Evolutionary conservation across 2,113 vertebrate species (phyloP).

Genomic region (Rhinoderma darwinii): DNA sequence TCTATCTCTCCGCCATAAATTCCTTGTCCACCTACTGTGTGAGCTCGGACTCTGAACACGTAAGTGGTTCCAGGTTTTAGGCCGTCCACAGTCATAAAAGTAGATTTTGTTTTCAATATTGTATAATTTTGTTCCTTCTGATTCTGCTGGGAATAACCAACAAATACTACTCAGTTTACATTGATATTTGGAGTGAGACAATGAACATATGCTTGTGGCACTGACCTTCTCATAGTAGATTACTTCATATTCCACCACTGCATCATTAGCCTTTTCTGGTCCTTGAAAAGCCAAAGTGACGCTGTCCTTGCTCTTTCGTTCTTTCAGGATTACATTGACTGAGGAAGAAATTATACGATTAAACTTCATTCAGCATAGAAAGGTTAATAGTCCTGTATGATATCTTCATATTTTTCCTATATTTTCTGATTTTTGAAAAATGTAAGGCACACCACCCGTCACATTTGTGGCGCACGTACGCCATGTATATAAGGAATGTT

Average conservation of each 20-base stretch:
- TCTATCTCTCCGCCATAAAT: conserved; percentile 82
- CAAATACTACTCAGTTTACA: not conserved
- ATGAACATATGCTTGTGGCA: not conserved
- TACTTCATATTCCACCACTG: conserved; percentile 79
- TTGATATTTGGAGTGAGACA: not conserved
- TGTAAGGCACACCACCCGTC: too few species aligned
- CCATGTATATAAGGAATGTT: too few species aligned
- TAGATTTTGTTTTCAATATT: conserved; percentile 79
- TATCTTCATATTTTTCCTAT: too few species aligned
- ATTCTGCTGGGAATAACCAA: conserved; percentile 70
- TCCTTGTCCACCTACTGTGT: conserved; percentile 78
- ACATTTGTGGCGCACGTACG: too few species aligned
- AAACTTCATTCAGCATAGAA: not conserved
- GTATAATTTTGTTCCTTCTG: conserved; percentile 85
- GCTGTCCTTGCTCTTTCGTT: conserved; percentile 81
- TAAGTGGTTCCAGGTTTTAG: conserved; percentile 81
- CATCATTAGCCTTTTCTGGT: conserved; percentile 76
- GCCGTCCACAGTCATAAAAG: conserved; percentile 82
- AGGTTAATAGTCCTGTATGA: conserved; percentile 4
- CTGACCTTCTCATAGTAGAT: conserved; percentile 86
- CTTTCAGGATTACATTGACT: conserved; percentile 83
- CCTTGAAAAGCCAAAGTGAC: conserved; percentile 83
- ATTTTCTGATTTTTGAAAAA: too few species aligned
- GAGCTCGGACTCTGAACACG: conserved; percentile 80
- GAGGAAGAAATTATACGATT: not conserved